Evolutionary conservation across 1,140 invertebrate species (phyloP).

Genomic region (Ooceraea biroi): DNA sequence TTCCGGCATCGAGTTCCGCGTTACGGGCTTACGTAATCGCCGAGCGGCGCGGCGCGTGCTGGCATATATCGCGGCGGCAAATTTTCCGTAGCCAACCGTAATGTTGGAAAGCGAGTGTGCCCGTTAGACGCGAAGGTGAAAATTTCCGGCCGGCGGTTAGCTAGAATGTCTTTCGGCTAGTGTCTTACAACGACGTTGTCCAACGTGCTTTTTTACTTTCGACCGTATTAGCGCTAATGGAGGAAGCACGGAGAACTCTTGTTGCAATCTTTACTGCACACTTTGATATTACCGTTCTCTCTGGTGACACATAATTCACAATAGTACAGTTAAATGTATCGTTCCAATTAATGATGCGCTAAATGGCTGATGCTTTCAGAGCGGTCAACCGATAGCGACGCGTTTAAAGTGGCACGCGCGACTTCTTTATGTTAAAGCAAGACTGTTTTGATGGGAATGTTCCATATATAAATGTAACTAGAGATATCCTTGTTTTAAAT

Average conservation of each 20-base stretch:
- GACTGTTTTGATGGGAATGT: neutral
- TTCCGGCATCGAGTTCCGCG: constrained; percentile 44
- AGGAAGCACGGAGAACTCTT: neutral
- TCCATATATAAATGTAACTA: neutral
- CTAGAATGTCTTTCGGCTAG: neutral
- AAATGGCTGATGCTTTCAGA: neutral
- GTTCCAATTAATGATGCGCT: neutral
- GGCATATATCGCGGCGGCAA: constrained; percentile 23
- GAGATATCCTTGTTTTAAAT: neutral
- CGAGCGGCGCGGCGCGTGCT: constrained; percentile 12
- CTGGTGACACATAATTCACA: neutral
- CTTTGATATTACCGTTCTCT: neutral
- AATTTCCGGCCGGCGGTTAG: constrained; percentile 25
- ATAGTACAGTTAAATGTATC: constrained; percentile 1
- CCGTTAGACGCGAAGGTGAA: constrained; percentile 55
- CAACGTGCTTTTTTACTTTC: neutral
- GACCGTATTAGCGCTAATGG: neutral
- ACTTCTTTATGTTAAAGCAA: neutral
- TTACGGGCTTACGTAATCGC: constrained; percentile 50
- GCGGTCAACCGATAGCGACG: neutral
- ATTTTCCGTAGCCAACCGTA: constrained; percentile 31
- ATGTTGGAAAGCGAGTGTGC: constrained; percentile 48
- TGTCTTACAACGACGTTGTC: neutral
- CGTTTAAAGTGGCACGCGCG: constrained; percentile 1
- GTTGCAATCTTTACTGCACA: neutral